These are phyloP conservation scores for Apamea crenata DNA, from an alignment of 2,888 invertebrate genomes.

Conservation along the genomic window DNA sequence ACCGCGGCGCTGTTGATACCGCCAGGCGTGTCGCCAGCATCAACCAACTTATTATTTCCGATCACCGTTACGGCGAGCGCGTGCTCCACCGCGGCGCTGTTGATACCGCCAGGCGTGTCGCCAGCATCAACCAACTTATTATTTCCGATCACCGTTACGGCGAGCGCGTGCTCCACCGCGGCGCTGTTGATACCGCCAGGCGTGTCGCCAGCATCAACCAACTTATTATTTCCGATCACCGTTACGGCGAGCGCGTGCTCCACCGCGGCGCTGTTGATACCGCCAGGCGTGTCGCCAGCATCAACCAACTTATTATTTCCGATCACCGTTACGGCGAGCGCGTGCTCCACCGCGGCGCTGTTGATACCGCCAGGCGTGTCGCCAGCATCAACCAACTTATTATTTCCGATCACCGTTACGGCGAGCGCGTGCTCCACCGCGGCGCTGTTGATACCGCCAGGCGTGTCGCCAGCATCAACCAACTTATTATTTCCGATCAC, in stretches of 20 bases:
- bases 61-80: constrained; percentile 25
- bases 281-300: background rate
- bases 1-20: background rate
- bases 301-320: constrained; percentile 8
- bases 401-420: constrained; percentile 32
- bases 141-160: constrained; percentile 31
- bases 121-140: background rate
- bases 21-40: background rate
- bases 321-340: constrained; percentile 26
- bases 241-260: constrained; percentile 14
- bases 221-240: constrained; percentile 30
- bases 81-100: constrained; percentile 4
- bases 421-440: constrained; percentile 8
- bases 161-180: constrained; percentile 6
- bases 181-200: background rate
- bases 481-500: constrained; percentile 27
- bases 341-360: constrained; percentile 4
- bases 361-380: background rate
- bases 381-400: background rate
- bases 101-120: background rate
- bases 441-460: background rate
- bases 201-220: background rate
- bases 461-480: background rate
- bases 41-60: constrained; percentile 10
- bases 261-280: background rate